Evolutionary conservation across 2,888 invertebrate species (phyloP).

Genomic region (Ametastegia equiseti): DNA sequence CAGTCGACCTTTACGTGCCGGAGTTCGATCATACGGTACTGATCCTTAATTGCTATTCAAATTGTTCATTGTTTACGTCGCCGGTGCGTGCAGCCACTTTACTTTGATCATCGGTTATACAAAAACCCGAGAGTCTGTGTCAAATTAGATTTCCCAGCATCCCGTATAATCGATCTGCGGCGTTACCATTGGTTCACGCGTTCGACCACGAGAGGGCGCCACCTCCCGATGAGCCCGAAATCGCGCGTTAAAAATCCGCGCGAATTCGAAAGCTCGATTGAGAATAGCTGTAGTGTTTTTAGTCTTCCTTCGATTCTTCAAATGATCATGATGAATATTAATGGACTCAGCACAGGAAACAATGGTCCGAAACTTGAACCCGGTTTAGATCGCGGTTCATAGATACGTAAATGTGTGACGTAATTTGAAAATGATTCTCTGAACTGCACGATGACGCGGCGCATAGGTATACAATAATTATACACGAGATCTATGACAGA

Average conservation of each 20-base stretch:
- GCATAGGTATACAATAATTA: neutral
- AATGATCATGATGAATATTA: no score
- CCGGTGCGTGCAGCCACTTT: neutral
- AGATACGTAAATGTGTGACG: neutral
- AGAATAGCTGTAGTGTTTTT: neutral
- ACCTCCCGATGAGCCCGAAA: neutral
- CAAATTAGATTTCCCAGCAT: neutral
- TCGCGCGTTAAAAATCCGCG: neutral
- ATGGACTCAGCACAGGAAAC: neutral
- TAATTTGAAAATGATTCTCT: neutral
- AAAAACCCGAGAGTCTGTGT: neutral
- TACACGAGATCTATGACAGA: neutral
- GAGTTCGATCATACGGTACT: neutral
- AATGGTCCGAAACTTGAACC: neutral
- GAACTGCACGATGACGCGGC: neutral
- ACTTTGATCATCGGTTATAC: neutral
- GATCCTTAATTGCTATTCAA: neutral
- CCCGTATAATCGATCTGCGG: no score
- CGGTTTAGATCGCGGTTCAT: neutral
- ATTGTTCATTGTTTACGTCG: neutral
- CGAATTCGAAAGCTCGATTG: neutral
- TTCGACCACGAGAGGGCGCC: neutral
- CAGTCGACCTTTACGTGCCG: neutral
- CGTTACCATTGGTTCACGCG: neutral
- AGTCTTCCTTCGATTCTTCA: no score